Evolutionary conservation across 2,113 vertebrate species (phyloP), one percentile per base, ranked within the genome.

Genomic region (Thalassarche chlororhynchos): DNA sequence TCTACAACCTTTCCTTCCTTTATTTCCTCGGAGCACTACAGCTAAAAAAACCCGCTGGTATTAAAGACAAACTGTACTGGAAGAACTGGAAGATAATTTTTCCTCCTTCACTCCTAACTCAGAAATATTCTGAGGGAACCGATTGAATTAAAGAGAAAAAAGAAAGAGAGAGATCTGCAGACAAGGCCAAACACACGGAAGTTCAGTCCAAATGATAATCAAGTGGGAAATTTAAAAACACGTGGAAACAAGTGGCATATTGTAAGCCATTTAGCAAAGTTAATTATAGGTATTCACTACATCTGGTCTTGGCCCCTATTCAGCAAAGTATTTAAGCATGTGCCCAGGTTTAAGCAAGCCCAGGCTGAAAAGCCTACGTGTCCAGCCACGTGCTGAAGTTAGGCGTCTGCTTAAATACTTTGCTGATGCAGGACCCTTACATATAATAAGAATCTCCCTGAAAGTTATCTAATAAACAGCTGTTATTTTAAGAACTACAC

Each of bases 251-350:
- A 94, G 88, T 70, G 85, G 88, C 90, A 95, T 71, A 92, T 70
- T 96, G 85, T 76, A 92, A 94, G 90, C 42, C 86, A 90, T 96
- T 97, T 95, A 90, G 78, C 84, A 88, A 93, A 93, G 84, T 97
- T 97, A 97, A 96, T 93, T 95, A 86, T 83, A 96, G 74, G 70
- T 83, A 70, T 87, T 95, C 84, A 81, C 81, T 83, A 58, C 78
- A 91, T 93, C 87, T 96, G 94, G 77, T 85, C 89, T 83, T 90
- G 93, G 94, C 62, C 87, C 26, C 62, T 76, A 8, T 62, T 94
- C 89, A 94, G 89, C 75, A 88, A 76, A 89, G 57, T 90, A 82
- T 76, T 96, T 90, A 95, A 94, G 89, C 38, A 28, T 77, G 75
- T 84, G 78, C 82, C 66, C 82, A 90, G 62, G 44, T 93, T 95